These are phyloP conservation scores for Cyanoliseus patagonus DNA, from an alignment of 2,113 vertebrate genomes.

Conservation along the genomic window DNA sequence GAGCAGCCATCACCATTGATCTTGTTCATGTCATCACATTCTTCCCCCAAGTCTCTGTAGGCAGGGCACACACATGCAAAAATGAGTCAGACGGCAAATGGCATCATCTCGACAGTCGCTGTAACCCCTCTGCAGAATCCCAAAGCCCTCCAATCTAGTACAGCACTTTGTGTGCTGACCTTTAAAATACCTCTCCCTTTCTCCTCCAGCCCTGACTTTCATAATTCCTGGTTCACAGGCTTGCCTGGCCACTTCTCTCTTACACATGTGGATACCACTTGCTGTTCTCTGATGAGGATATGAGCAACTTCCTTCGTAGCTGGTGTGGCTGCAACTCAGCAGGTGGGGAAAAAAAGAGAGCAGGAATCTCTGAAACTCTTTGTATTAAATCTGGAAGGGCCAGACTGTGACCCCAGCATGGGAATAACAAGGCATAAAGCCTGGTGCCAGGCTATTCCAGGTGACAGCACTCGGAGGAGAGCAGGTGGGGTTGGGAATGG, in stretches of 20 bases:
- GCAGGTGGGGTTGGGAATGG: background rate
- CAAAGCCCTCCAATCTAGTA: background rate
- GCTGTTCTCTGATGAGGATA: constrained; percentile 48
- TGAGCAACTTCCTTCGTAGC: constrained; percentile 54
- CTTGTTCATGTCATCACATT: constrained; percentile 95
- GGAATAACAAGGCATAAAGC: background rate
- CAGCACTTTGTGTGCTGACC: background rate
- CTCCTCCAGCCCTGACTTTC: background rate
- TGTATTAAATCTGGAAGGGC: constrained; percentile 35
- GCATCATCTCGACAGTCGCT: background rate
- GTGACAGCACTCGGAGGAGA: background rate
- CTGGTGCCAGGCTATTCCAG: background rate
- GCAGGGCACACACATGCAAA: constrained; percentile 16
- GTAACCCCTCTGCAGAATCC: background rate
- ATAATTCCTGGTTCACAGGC: background rate
- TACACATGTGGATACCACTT: constrained; percentile 49
- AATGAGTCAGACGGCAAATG: background rate
- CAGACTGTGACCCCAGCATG: background rate
- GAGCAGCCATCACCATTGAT: constrained; percentile 95
- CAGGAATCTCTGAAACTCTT: constrained; percentile 32
- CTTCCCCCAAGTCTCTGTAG: constrained; percentile 87
- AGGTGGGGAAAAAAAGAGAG: constrained; percentile 46
- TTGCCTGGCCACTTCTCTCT: background rate
- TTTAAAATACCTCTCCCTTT: background rate
- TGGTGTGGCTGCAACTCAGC: constrained; percentile 37